Conservation (phyloP, 2,888 invertebrate genomes). For the Luperina nickerlii region DNA sequence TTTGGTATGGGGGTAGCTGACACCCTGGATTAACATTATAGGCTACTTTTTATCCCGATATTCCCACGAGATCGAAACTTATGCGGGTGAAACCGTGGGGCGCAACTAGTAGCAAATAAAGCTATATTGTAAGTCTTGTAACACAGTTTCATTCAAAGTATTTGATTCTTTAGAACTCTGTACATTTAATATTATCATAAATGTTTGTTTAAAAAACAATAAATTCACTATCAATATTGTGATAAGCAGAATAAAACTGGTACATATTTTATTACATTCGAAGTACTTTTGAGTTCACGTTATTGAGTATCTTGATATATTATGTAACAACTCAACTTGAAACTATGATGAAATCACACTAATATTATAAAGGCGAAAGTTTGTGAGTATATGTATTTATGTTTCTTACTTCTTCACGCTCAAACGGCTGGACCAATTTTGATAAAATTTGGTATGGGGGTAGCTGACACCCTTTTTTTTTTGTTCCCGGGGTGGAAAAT, state of each 20-base stretch:
- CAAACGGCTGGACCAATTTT: too few species aligned
- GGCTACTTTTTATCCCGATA: too few species aligned
- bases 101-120: neutral
- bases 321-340: neutral
- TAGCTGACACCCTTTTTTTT: too few species aligned
- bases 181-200: neutral
- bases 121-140: neutral
- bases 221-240: slow-evolving; percentile 14
- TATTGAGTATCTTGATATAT: neutral
- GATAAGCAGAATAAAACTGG: slow-evolving; percentile 8
- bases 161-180: neutral
- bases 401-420: too few species aligned
- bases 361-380: too few species aligned
- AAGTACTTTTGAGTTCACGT: neutral
- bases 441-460: too few species aligned
- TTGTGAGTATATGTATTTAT: too few species aligned
- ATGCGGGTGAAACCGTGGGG: too few species aligned
- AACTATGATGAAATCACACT: slow-evolving; percentile 1
- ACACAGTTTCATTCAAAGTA: slow-evolving; percentile 4
- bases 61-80: too few species aligned
- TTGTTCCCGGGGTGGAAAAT: too few species aligned
- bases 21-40: too few species aligned
- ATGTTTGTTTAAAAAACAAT: slow-evolving; percentile 9
- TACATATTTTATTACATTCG: slow-evolving; percentile 6
- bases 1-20: too few species aligned